Evolutionary conservation across 2,113 vertebrate species (phyloP), one percentile per base, ranked within the genome.

Genomic region (Dipodomys stephensi): DNA sequence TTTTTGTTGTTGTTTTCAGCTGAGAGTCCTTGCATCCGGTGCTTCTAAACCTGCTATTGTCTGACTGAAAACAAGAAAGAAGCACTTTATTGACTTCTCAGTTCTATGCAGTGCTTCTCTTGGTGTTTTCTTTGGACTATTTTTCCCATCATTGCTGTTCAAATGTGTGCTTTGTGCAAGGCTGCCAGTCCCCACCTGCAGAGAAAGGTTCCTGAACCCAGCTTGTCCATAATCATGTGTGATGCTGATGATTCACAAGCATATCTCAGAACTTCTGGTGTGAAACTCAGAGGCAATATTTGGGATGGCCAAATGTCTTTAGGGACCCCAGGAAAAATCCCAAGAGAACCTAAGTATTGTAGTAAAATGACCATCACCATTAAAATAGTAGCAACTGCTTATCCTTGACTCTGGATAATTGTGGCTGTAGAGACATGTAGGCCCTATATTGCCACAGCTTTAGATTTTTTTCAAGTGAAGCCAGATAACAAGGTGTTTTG

Each of bases 391-490:
- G 6, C 60, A 28, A 5, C 2, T 3, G 12, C 62, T 69, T 46
- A 5, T 53, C 28, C 78, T 80, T 6, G 73, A 77, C n/a, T 53
- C 25, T n/a, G 44, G n/a, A 72, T 0, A 5, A 5, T 64, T 64
- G 11, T 65, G 20, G 20, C 19, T 18, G 2, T 35, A n/a, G 19
- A 2, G 27, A 13, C 46, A 44, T 2, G 30, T 62, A 71, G 64
- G 30, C 23, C 57, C 19, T 35, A 0, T 22, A 39, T 76, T n/a
- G 5, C 28, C 16, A 62, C 28, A 27, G 16, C 32, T 90, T 86
- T 69, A 68, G 67, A 49, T 68, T 87, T 92, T 39, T 39, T 76
- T 94, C 11, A 83, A 68, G 53, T 89, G 76, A 93, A 86, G 53
- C 60, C 65, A 80, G 35, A 76, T 22, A 77, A 73, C 10, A 44